Base-by-base conservation (phyloP, 2,113 vertebrate species). In the Bombycilla garrulus region DNA sequence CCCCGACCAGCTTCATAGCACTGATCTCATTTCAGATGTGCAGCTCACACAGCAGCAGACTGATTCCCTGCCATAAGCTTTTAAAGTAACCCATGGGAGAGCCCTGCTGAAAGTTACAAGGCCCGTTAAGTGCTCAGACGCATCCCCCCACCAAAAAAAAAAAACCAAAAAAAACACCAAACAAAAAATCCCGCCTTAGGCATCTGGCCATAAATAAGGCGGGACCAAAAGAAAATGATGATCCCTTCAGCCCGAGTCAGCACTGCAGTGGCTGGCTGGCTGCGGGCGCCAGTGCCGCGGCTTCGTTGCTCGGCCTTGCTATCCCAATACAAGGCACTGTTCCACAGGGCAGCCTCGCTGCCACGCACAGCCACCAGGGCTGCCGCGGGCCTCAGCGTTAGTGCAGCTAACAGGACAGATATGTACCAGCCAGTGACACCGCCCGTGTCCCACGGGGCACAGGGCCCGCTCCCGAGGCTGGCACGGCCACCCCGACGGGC, bases 301-400 rank as follows among this genome's bases (percentile, higher is more conserved):
- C 42, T 38, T 33, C 60, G 12, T 0, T 20, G 47, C 57, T 71
- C 15, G 35, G 57, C 76, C 44, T 44, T 4, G 12, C 19, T 18
- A 5, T 10, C 17, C 23, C 38, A 21, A 3, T 1, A 0, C 16
- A 7, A 6, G 9, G 22, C 16, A 4, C 6, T 3, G 3, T 21
- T 12, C 19, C 8, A 1, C 42, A 44, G 12, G 50, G 21, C 66
- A 62, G 40, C 64, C 40, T 15, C 10, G 19, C 10, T 14, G 66
- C 36, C 44, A 15, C 1, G 2, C 15, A 18, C 0, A 1, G 36
- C 3, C 61, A 40, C 12, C 36, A 53, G 33, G 23, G 25, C 26
- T 3, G 14, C 44, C 26, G n/a, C 3, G 3, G 22, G 13, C 29
- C 44, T 29, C 29, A 3, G 24, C 25, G n/a, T 7, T 16, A 16